phyloP scores from a whole-genome alignment of 2,797 vertebrate species.

The Sebastes itinus region DNA sequence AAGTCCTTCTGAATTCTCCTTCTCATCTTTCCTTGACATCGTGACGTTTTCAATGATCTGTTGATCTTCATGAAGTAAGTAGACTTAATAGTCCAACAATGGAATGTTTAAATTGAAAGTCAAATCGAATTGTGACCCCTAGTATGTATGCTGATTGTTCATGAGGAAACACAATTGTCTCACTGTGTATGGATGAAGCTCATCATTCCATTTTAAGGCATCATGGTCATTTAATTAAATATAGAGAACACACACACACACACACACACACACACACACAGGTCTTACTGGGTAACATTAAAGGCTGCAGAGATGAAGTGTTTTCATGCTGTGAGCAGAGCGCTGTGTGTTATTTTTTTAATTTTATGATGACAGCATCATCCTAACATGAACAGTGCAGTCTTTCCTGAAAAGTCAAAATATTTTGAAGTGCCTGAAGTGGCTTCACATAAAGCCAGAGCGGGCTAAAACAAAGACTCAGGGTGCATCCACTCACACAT shows the following conservation, averaged over 20 bases:
- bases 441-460: background rate
- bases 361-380: conserved; percentile 20
- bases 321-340: conserved; percentile 19
- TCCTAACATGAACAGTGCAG: conserved; percentile 11
- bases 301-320: conserved; percentile 12
- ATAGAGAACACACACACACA: background rate
- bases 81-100: too few relatives aligned
- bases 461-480: background rate
- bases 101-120: too few relatives aligned
- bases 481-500: background rate
- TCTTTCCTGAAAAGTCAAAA: conserved; percentile 24
- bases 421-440: conserved; percentile 18
- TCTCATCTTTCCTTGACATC: too few relatives aligned
- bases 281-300: background rate
- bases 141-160: too few relatives aligned
- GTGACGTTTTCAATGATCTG: too few relatives aligned
- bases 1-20: too few relatives aligned
- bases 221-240: too few relatives aligned
- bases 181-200: too few relatives aligned
- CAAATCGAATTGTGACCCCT: too few relatives aligned
- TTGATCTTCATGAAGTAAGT: too few relatives aligned
- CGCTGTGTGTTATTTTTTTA: background rate
- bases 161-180: too few relatives aligned
- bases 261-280: background rate
- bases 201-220: too few relatives aligned